These are phyloP conservation scores for Trypoxylon attenuatum DNA, from an alignment of 2,888 invertebrate genomes.

Conservation along the genomic window DNA sequence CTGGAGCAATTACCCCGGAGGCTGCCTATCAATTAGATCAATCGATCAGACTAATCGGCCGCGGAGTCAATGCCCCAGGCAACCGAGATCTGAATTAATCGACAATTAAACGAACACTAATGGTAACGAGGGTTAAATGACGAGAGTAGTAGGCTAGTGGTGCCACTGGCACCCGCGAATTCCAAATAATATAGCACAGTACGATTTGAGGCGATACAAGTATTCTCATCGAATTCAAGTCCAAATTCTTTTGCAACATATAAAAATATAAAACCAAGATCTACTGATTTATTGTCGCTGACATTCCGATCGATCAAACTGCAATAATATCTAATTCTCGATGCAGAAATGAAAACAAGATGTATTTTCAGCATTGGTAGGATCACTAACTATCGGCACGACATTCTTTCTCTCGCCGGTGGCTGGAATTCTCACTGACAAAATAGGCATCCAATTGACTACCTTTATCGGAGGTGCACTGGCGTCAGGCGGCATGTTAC, in stretches of 20 bases:
- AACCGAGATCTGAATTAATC: constrained; percentile 58
- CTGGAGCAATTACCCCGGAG: constrained; percentile 18
- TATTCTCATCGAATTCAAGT: too few species aligned
- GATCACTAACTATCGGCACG: constrained; percentile 90
- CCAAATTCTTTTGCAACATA: too few species aligned
- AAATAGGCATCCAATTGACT: constrained; percentile 88
- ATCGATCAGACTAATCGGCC: constrained; percentile 47
- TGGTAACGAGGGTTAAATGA: constrained; percentile 54
- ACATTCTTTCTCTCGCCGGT: constrained; percentile 92
- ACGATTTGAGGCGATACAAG: too few species aligned
- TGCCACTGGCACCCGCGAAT: too few species aligned
- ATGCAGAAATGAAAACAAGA: neutral
- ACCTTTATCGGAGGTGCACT: constrained; percentile 89
- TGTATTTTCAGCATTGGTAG: constrained; percentile 87
- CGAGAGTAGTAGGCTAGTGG: constrained; percentile 36
- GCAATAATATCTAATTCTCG: neutral
- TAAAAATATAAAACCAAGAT: too few species aligned
- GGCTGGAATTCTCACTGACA: constrained; percentile 90
- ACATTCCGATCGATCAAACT: too few species aligned
- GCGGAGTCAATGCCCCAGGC: constrained; percentile 52
- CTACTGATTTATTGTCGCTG: too few species aligned
- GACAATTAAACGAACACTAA: constrained; percentile 63
- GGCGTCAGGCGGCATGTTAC: constrained; percentile 85
- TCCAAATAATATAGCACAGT: too few species aligned
- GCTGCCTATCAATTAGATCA: constrained; percentile 36